Base-by-base conservation (phyloP, 2,888 invertebrate genomes). In the Patella depressa region DNA sequence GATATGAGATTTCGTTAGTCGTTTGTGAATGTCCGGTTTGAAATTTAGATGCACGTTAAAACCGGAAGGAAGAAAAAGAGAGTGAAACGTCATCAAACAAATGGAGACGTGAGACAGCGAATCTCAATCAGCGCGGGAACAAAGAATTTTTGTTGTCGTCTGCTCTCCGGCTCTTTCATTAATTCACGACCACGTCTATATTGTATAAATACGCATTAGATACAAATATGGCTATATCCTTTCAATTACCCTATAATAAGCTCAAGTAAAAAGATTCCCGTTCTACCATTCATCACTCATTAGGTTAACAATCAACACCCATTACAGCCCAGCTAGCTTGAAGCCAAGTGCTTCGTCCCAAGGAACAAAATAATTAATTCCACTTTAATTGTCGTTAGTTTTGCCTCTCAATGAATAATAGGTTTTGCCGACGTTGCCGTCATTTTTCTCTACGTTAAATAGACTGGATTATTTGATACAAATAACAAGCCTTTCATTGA, bases 171-270 rank as follows among this genome's bases (percentile, higher is more conserved):
- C 34, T 19, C 34, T 57, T 55, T 76, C 71, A 76, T 76, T 76
- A 76, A 76, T 76, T 76, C 76, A 71, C 29, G 45, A 19, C 71
- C 76, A 76, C 72, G 76, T 70, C 72, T 59, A 53, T 55, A 71
- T 72, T 72, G 76, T 76, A 76, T 76, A 71, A 76, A 76, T 76
- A 76, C 76, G 76, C 76, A 55, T 76, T 76, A 76, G 76, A 55
- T 76, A 76, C 76, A 76, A 76, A 76, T 71, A 72, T 72, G 76
- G 54, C 76, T 76, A 76, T 76, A 76, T 76, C 76, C 76, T 76
- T 76, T 76, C 76, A 71, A 76, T 76, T 76, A 76, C 71, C 72
- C 57, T 71, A 70, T 76, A 76, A 76, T 71, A 72, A 71, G 76
- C 71, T 76, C 71, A 24, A 72, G 45, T 76, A 76, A 76, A 76